Conservation (phyloP, 2,888 invertebrate species). For the Chaitophorus viminalis region DNA sequence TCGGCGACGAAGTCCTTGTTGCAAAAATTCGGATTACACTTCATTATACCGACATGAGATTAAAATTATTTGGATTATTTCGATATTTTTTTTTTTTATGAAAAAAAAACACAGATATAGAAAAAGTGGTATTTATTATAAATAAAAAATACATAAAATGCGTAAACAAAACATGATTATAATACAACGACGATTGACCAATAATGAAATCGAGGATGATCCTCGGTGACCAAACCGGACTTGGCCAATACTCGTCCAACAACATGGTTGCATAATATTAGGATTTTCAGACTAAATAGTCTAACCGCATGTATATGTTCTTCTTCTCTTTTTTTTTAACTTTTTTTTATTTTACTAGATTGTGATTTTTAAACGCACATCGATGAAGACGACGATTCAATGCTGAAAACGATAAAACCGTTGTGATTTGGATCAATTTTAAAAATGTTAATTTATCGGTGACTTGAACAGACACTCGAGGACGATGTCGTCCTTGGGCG, state of each 20-base stretch:
- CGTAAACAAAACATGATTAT: not conserved
- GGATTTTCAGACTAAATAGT: constrained; percentile 32
- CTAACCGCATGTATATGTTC: not conserved
- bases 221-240: constrained; percentile 49
- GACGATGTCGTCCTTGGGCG: constrained; percentile 16
- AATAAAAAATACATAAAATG: not conserved
- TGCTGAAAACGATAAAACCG: no score
- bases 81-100: not conserved
- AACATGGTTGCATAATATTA: constrained; percentile 38
- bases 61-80: constrained; percentile 21
- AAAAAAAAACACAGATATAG: not conserved
- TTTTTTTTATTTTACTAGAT: not conserved
- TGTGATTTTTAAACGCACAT: not conserved
- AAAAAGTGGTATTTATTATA: constrained; percentile 31
- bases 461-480: not conserved
- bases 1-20: not conserved
- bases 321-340: not conserved
- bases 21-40: not conserved
- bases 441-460: not conserved
- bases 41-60: not conserved
- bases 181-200: constrained; percentile 38
- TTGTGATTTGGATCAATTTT: no score
- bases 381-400: not conserved
- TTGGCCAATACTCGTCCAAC: constrained; percentile 31
- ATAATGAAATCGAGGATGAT: constrained; percentile 53